Base-by-base conservation (phyloP, 1,140 invertebrate genomes). In the Battus philenor region DNA sequence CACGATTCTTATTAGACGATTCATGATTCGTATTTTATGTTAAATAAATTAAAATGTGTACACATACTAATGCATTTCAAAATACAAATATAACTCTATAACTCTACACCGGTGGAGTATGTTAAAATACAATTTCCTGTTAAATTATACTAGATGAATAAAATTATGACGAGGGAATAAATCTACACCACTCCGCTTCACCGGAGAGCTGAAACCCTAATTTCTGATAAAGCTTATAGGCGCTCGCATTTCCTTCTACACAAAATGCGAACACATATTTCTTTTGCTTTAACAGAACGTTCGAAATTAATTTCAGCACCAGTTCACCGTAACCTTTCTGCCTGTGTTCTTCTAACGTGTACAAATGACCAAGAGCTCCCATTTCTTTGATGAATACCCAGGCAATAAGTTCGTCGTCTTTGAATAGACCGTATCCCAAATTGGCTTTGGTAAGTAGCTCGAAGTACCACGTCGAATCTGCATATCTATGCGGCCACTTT, bases 371-470 rank as follows among this genome's bases (percentile, higher is more conserved):
- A 0, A 73, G 24, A n/a, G 51, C 45, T 0, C 69, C 69, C 43
- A 51, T 60, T 57, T 73, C 61, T 17, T 56, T 66, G 5, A 62
- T 33, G 18, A 59, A 57, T 3, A 56, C 53, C 69, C 69, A 73
- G 0, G 64, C 51, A 10, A 73, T 29, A 7, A 73, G 27, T 15
- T 59, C 44, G 1, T 52, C 26, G 1, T 55, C 32, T 7, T 48
- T 45, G 30, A 62, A 70, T 12, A 73, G 54, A 7, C 69, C 69
- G 26, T 56, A 70, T 1, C 66, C 64, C 17, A 51, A 43, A n/a
- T 64, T 55, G 1, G 56, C 50, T 47, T 55, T 60, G n/a, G 57
- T 60, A 1, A 70, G 29, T 5, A 64, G 13, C 10, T 59, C 46
- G 32, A 56, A 68, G 32, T 65, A 66, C 56, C 59, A 64, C 0